Evolutionary conservation across 2,113 vertebrate species (phyloP).

Genomic region (Tursiops truncatus): DNA sequence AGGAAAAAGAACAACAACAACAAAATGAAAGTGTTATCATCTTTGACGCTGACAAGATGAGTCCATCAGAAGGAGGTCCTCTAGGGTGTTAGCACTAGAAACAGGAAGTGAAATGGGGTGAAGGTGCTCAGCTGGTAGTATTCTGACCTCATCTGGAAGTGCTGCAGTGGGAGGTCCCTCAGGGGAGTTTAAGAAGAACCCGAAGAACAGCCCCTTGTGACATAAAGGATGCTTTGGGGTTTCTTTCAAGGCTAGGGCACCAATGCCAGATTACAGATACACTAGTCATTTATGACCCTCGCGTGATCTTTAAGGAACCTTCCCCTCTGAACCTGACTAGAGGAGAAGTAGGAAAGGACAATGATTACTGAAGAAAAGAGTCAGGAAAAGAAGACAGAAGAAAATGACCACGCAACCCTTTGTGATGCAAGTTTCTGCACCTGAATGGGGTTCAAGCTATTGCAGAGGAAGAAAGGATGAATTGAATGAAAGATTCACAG

Average conservation of each 20-base stretch:
- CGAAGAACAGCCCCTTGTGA: not conserved
- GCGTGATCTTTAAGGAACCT: not conserved
- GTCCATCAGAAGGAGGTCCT: not conserved
- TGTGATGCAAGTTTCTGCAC: not conserved
- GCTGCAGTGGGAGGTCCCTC: too few relatives aligned
- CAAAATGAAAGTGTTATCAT: not conserved
- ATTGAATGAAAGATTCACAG: not conserved
- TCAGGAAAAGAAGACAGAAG: not conserved
- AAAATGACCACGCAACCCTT: fast-evolving
- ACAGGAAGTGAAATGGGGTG: not conserved
- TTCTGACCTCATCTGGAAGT: not conserved
- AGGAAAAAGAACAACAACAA: not conserved
- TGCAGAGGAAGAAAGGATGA: not conserved
- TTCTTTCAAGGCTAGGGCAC: not conserved
- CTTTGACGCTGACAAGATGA: not conserved
- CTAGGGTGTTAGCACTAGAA: not conserved
- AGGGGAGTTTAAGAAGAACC: not conserved
- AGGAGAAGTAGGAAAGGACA: not conserved
- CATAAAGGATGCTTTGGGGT: not conserved
- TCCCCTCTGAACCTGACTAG: not conserved
- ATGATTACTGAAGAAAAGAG: not conserved
- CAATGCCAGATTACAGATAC: not conserved
- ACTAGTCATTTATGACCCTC: not conserved
- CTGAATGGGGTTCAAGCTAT: not conserved
- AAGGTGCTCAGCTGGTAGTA: not conserved